Conservation (phyloP, 2,888 invertebrate genomes). For the Campoplex capitator region DNA sequence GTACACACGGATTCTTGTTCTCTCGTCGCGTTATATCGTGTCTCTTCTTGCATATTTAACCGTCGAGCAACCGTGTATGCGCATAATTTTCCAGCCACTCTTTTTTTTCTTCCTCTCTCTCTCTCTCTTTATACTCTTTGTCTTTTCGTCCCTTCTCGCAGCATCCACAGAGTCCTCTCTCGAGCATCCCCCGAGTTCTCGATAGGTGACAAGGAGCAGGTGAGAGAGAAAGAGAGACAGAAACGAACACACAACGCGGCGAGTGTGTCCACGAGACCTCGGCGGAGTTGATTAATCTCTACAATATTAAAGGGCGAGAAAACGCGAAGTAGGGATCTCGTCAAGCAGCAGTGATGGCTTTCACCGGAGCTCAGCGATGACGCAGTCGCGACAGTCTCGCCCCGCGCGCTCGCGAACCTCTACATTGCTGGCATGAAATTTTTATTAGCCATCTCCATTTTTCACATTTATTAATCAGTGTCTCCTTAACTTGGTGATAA, state of each 20-base stretch:
- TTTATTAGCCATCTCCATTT: background rate
- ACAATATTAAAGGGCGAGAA: conserved; percentile 78
- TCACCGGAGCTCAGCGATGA: conserved; percentile 36
- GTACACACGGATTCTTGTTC: conserved; percentile 44
- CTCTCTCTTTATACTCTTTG: background rate
- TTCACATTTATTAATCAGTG: background rate
- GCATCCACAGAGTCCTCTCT: conserved; percentile 22
- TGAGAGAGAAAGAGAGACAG: background rate
- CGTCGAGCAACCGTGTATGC: conserved; percentile 68
- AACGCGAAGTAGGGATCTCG: conserved; percentile 44
- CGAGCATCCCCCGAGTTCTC: conserved; percentile 29
- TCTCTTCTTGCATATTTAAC: conserved; percentile 72
- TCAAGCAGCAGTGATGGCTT: conserved; percentile 41
- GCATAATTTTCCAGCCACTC: conserved; percentile 70
- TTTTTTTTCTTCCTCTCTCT: background rate
- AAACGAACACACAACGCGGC: conserved; percentile 31
- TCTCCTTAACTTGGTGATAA: background rate
- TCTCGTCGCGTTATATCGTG: conserved; percentile 54
- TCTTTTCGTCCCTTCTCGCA: background rate
- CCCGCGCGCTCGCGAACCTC: background rate
- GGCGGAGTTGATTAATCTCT: conserved; percentile 80
- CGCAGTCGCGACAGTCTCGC: conserved; percentile 13
- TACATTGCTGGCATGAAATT: conserved; percentile 21
- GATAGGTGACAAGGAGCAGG: background rate
- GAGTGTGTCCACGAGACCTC: conserved; percentile 60